A percentile compares a stretch with the other conserved stretches of the same genome.
Conservation (phyloP, 2,888 invertebrate species). For the Cheilosia impressa region DNA sequence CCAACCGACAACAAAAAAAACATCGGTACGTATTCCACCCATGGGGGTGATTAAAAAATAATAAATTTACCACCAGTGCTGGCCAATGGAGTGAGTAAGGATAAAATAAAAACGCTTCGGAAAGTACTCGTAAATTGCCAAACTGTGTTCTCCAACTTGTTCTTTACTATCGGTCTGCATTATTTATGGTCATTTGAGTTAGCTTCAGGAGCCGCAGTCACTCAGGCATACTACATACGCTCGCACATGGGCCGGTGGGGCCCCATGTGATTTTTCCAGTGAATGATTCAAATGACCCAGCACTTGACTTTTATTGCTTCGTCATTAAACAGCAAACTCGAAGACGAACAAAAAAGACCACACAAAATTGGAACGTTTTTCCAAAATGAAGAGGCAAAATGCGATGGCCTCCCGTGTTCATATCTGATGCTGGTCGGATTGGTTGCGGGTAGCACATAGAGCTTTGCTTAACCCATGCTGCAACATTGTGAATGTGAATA, state of each 20-base stretch:
- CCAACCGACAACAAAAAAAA: constrained; percentile 16
- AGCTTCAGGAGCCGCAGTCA: constrained; percentile 60
- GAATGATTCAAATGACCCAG: constrained; percentile 74
- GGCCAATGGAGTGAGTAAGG: background rate
- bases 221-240: constrained; percentile 10
- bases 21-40: constrained; percentile 74
- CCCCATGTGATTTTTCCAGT: constrained; percentile 67
- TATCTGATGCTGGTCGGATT: constrained; percentile 42
- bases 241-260: background rate
- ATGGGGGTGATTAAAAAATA: constrained; percentile 83
- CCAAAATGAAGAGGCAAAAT: constrained; percentile 44
- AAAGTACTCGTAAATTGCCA: constrained; percentile 72
- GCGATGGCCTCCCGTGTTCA: constrained; percentile 54
- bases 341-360: constrained; percentile 32
- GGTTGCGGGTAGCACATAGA: background rate
- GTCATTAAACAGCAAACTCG: constrained; percentile 67
- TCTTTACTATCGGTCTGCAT: constrained; percentile 68
- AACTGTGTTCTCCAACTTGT: constrained; percentile 73
- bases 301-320: constrained; percentile 73
- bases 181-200: constrained; percentile 70
- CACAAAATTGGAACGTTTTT: background rate
- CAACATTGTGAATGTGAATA: constrained; percentile 58
- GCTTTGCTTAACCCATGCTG: constrained; percentile 10
- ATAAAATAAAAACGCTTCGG: constrained; percentile 8
- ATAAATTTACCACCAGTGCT: constrained; percentile 79